phyloP scores from a whole-genome alignment of 2,113 vertebrate species.

The Serilophus lunatus region DNA sequence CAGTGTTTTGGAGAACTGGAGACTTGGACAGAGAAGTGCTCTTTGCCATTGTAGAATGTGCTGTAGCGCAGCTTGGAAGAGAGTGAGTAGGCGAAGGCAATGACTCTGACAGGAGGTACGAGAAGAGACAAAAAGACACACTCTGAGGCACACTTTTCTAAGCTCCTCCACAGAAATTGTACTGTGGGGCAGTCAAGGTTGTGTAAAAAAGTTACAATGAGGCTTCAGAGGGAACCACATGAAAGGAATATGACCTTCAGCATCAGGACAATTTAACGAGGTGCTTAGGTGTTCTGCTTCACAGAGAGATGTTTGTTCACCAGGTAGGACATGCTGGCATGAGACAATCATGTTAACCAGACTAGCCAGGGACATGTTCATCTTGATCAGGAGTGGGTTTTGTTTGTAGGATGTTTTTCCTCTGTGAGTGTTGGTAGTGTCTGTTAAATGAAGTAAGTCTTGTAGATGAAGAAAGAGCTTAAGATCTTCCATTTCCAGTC shows the following conservation, averaged over 20 bases:
- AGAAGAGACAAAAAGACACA: not conserved
- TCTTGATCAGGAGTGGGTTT: not conserved
- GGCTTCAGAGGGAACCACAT: not conserved
- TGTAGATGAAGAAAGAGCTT: not conserved
- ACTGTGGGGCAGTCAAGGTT: not conserved
- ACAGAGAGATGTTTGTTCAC: not conserved
- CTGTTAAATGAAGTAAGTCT: not conserved
- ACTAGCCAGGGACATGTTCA: not conserved
- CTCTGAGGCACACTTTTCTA: not conserved
- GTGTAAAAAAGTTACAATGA: not conserved
- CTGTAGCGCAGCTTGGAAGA: not conserved
- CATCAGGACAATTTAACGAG: not conserved
- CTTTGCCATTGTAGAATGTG: not conserved
- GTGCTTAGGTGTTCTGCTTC: not conserved
- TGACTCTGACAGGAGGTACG: not conserved
- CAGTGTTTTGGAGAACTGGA: not conserved
- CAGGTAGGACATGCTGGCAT: not conserved
- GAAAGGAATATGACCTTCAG: not conserved
- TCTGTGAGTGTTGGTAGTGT: not conserved
- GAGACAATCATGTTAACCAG: not conserved
- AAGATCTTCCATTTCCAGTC: not conserved
- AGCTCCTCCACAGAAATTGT: not conserved
- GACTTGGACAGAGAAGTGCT: not conserved
- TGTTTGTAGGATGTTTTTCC: not conserved
- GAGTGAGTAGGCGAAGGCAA: not conserved